A percentile compares a stretch with the other conserved stretches of the same genome.
These are phyloP conservation scores for Phylloscopus collybita DNA, from an alignment of 2,797 vertebrate genomes.

Conservation along the genomic window DNA sequence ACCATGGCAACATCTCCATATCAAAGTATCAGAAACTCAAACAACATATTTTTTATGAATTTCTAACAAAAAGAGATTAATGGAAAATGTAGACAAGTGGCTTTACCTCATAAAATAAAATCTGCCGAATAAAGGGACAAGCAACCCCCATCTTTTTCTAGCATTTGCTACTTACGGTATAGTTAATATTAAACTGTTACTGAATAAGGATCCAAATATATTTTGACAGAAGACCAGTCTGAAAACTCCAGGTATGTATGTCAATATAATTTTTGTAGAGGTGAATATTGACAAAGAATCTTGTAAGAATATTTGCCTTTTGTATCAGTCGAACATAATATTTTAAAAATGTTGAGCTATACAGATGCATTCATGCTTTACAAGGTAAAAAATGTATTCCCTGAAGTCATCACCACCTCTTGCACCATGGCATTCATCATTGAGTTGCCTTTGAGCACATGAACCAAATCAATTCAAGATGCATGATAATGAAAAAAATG, in stretches of 20 bases:
- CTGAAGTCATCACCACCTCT: not conserved
- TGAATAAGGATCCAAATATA: not conserved
- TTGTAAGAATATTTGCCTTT: not conserved
- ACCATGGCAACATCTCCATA: not conserved
- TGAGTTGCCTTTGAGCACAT: not conserved
- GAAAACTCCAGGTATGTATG: not conserved
- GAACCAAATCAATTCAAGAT: not conserved
- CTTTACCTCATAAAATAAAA: not conserved
- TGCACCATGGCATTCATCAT: not conserved
- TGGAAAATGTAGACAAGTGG: not conserved
- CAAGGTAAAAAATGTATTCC: not conserved
- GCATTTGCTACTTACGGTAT: not conserved
- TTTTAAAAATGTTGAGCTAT: not conserved
- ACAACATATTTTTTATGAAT: not conserved
- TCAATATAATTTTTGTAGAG: not conserved
- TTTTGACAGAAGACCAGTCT: not conserved
- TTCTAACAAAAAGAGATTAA: not conserved
- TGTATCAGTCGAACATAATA: not conserved
- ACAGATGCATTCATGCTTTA: not conserved
- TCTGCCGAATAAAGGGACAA: not conserved
- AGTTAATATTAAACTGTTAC: not conserved
- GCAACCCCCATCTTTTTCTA: rapidly evolving
- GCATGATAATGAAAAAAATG: not conserved
- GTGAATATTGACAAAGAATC: not conserved
- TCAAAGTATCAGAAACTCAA: not conserved